Conservation (phyloP, 1,140 invertebrate genomes). For the Drosophila teissieri region DNA sequence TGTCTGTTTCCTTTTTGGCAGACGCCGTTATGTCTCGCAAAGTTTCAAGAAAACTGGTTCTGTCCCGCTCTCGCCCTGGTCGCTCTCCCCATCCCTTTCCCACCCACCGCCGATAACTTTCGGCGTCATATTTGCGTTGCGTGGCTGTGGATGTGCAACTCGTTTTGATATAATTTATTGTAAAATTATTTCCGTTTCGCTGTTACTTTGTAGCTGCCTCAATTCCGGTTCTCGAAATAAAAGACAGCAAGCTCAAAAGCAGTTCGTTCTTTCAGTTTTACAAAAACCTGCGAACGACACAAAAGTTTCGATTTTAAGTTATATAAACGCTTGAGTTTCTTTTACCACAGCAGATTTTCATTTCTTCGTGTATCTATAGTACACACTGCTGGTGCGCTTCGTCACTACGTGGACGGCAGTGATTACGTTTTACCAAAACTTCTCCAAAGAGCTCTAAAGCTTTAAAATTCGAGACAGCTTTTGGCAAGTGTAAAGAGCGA, state of each 20-base stretch:
- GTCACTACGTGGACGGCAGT: too few relatives aligned
- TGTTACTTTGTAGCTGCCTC: conserved; percentile 38
- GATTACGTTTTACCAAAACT: neutral
- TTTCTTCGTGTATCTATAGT: too few relatives aligned
- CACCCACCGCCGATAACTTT: conserved; percentile 17
- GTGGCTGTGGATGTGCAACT: conserved; percentile 20
- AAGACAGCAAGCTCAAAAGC: neutral
- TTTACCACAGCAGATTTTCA: too few relatives aligned
- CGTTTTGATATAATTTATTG: conserved; percentile 77
- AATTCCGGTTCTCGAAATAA: conserved; percentile 7
- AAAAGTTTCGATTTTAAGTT: too few relatives aligned
- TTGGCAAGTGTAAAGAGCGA: neutral
- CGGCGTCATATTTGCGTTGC: conserved; percentile 22
- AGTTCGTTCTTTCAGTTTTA: conserved; percentile 1
- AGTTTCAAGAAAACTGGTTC: conserved; percentile 58
- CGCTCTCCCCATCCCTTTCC: neutral
- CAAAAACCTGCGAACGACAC: neutral
- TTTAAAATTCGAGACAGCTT: neutral
- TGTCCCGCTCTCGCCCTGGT: conserved; percentile 1
- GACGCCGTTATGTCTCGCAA: conserved; percentile 76
- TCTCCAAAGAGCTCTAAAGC: neutral
- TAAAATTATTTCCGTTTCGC: conserved; percentile 76
- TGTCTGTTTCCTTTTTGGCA: conserved; percentile 38
- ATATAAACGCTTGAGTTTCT: too few relatives aligned
- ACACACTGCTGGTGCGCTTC: too few relatives aligned